phyloP scores from a whole-genome alignment of 2,888 invertebrate species.

The Thysanoteuthis rhombus region DNA sequence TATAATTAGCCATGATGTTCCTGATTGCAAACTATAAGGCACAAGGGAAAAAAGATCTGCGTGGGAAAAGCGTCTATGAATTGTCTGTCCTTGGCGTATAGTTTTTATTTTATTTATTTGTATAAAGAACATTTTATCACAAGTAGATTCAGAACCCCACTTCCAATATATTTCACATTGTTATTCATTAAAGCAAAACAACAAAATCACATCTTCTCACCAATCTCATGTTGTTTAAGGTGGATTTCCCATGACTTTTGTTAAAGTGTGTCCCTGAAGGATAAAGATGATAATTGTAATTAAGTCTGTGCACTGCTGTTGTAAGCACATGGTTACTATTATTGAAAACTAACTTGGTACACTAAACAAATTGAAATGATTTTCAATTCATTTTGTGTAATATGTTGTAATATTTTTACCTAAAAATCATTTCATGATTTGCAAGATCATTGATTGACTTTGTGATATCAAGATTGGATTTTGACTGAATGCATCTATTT shows the following conservation, averaged over 20 bases:
- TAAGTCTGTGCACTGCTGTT: neutral
- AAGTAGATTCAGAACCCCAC: neutral
- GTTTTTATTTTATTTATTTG: neutral
- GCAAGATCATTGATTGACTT: too few species aligned
- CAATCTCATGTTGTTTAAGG: neutral
- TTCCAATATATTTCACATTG: neutral
- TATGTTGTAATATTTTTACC: too few species aligned
- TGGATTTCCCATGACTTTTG: neutral
- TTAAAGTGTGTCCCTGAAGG: neutral
- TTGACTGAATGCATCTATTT: too few species aligned
- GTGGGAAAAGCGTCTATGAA: neutral
- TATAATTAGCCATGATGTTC: neutral
- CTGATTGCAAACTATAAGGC: neutral
- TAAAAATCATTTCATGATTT: too few species aligned
- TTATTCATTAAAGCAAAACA: too few species aligned
- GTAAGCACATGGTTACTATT: neutral
- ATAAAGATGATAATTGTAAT: neutral
- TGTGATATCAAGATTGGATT: too few species aligned
- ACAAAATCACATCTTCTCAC: neutral
- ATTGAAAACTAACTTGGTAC: neutral
- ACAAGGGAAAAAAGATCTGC: neutral
- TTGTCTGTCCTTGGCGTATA: neutral
- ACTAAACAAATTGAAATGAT: too few species aligned
- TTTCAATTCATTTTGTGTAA: too few species aligned
- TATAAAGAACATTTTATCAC: neutral